Evolutionary conservation across 2,797 vertebrate genomes (phyloP), one percentile per base, ranked within the genome.

Genomic region (Pangasius macronema): DNA sequence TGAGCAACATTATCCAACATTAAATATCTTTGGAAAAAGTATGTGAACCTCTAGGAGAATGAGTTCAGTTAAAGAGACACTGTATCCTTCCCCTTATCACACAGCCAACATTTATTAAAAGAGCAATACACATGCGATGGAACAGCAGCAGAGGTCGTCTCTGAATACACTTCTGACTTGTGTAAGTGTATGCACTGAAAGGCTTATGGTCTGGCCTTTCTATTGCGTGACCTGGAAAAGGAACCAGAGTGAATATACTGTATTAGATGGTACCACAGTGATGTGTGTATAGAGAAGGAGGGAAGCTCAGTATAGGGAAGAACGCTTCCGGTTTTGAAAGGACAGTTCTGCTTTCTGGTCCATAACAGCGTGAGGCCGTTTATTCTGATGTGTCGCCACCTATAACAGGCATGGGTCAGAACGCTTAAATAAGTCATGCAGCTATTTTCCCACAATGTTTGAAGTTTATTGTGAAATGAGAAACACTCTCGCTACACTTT

Each of bases 261-360:
- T 49, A 75, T 27, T 49, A 49, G 24, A n/a, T 14, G 24, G 5
- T 30, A 51, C 73, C 30, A 55, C 73, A n/a, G 42, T 22, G 51
- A 55, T 55, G 76, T 55, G 16, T 33, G 76, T 55, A 79, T 53
- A 14, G n/a, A 76, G 27, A 76, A 51, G 49, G 46, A 76, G 27
- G 30, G 30, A 33, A 79, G 75, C n/a, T 77, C 75, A 53, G 16
- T 53, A 77, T 30, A 77, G 49, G 75, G 72, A 75, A 51, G 70
- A 73, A 73, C 27, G 42, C 10, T 22, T 13, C 1, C 24, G 3
- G 46, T 46, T 77, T 77, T 53, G 2, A 53, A 77, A 33, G 36
- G 72, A 55, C 46, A 77, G n/a, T 53, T 77, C 75, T 77, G 75
- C n/a, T 77, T 77, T 30, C 75, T 51, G 27, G 46, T 77, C 8